These are phyloP conservation scores for Sebastes steindachneri DNA, from an alignment of 2,797 vertebrate species.

Conservation along the genomic window DNA sequence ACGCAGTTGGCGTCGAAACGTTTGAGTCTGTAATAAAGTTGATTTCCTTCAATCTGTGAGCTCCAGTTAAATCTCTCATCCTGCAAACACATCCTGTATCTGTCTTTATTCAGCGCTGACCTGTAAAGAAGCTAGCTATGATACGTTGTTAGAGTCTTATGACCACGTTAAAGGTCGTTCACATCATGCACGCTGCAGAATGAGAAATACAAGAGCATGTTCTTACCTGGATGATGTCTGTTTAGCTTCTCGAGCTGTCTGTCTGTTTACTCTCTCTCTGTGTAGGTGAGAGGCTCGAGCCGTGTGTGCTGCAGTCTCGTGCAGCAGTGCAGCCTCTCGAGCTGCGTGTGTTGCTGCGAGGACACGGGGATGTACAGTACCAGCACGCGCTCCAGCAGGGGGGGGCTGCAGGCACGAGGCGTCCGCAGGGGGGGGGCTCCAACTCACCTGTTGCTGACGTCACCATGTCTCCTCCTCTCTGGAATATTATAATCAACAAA, in stretches of 20 bases:
- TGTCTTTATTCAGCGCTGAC: too few species aligned
- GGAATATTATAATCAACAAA: not conserved
- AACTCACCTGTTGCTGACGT: slow-evolving; percentile 61
- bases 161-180: not conserved
- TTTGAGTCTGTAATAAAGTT: too few species aligned
- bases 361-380: slow-evolving; percentile 7
- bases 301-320: slow-evolving; percentile 40
- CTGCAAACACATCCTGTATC: too few species aligned
- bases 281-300: slow-evolving; percentile 20
- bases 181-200: not conserved
- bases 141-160: too few species aligned
- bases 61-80: too few species aligned
- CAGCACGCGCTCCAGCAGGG: slow-evolving; percentile 24
- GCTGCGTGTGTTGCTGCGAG: slow-evolving; percentile 1
- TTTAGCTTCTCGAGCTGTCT: not conserved
- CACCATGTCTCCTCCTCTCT: not conserved
- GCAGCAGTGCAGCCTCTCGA: slow-evolving; percentile 38
- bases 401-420: slow-evolving; percentile 31
- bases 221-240: not conserved
- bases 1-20: too few species aligned
- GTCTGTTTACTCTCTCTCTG: not conserved
- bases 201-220: rapidly evolving
- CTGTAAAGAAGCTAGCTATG: too few species aligned
- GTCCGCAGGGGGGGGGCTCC: slow-evolving; percentile 3
- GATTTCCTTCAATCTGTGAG: too few species aligned